Conservation (phyloP, 2,888 invertebrate genomes). For the Volucella zonaria region DNA sequence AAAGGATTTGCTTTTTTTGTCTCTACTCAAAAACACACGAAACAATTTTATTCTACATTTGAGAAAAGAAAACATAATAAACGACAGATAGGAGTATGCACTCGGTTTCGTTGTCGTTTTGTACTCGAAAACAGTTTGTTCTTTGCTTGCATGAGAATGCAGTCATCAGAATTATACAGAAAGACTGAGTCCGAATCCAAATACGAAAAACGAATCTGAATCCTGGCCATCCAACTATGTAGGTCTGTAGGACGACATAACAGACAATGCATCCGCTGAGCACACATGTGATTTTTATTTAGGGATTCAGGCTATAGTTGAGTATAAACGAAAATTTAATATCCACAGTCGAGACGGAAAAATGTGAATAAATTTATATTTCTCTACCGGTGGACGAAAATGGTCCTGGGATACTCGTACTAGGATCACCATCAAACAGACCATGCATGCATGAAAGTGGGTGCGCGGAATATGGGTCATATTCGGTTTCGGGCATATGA, state of each 20-base stretch:
- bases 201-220: not conserved
- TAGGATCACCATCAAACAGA: too few relatives aligned
- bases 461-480: constrained; percentile 54
- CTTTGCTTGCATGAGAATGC: constrained; percentile 6
- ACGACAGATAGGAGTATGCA: constrained; percentile 36
- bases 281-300: constrained; percentile 20
- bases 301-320: constrained; percentile 21
- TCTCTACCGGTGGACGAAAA: constrained; percentile 22
- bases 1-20: not conserved
- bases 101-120: not conserved
- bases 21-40: not conserved
- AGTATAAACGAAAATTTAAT: constrained; percentile 58
- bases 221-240: constrained; percentile 35
- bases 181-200: not conserved
- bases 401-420: constrained; percentile 15
- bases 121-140: constrained; percentile 19
- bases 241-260: constrained; percentile 57
- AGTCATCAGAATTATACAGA: constrained; percentile 60
- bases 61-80: constrained; percentile 4
- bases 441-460: not conserved
- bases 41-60: not conserved
- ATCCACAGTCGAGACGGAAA: constrained; percentile 65
- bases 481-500: constrained; percentile 45
- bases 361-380: constrained; percentile 63
- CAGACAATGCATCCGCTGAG: constrained; percentile 12